phyloP scores from a whole-genome alignment of 2,113 vertebrate species.

The Recurvirostra avosetta region DNA sequence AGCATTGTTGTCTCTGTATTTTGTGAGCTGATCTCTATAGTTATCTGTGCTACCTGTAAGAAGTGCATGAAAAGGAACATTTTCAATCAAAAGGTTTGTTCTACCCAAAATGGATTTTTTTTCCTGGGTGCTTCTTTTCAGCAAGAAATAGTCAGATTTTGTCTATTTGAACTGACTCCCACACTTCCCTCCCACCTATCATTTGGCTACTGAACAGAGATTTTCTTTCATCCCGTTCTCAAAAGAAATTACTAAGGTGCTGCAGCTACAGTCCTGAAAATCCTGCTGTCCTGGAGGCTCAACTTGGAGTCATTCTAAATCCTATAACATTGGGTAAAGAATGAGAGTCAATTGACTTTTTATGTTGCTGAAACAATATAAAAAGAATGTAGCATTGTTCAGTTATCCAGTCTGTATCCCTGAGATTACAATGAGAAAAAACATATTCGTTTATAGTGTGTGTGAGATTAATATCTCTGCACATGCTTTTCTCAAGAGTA shows the following conservation, averaged over 20 bases:
- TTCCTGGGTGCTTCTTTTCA: background rate
- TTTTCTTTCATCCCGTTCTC: background rate
- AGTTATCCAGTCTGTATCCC: background rate
- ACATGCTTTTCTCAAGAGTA: background rate
- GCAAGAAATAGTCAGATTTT: background rate
- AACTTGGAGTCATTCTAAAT: background rate
- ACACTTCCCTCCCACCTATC: background rate
- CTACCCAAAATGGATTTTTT: background rate
- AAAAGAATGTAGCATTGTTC: background rate
- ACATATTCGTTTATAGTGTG: background rate
- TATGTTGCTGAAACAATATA: background rate
- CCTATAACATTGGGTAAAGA: background rate
- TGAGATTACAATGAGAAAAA: background rate
- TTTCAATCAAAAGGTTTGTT: background rate
- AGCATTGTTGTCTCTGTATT: background rate
- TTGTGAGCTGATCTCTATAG: background rate
- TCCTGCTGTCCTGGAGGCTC: background rate
- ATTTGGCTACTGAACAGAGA: background rate
- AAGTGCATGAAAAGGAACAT: background rate
- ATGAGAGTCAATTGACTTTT: background rate
- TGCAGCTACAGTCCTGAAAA: background rate
- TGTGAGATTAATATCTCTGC: background rate
- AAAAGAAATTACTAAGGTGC: background rate
- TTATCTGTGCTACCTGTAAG: background rate
- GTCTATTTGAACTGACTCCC: background rate